A percentile compares a stretch with the other conserved stretches of the same genome.
These are phyloP conservation scores for Gonioctena quinquepunctata DNA, from an alignment of 1,140 invertebrate genomes.

Conservation along the genomic window DNA sequence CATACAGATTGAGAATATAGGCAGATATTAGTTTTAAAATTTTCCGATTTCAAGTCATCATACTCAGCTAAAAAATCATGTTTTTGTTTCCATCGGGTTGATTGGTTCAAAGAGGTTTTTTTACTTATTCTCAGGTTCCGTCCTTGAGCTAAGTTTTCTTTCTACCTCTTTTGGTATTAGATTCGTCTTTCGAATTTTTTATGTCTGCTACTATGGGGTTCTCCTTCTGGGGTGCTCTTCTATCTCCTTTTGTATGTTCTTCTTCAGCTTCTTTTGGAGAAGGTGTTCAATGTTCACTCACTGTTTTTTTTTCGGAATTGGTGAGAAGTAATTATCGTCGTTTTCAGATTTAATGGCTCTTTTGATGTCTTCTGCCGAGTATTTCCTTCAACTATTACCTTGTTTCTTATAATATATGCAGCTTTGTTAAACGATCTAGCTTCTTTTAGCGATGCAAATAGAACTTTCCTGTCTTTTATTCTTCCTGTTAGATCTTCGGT, in stretches of 20 bases:
- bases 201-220: no score
- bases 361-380: not conserved
- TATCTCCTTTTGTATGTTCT: not conserved
- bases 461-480: not conserved
- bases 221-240: no score
- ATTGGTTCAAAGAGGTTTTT: no score
- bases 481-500: slow-evolving; percentile 8
- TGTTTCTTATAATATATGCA: not conserved
- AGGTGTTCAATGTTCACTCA: not conserved
- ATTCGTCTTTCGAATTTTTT: not conserved
- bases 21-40: no score
- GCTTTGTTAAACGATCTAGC: not conserved
- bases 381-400: not conserved
- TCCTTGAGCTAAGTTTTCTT: no score
- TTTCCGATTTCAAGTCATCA: no score
- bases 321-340: not conserved
- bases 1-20: no score
- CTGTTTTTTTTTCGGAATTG: not conserved
- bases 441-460: not conserved
- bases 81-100: no score
- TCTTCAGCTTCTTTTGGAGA: not conserved
- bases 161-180: no score
- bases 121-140: no score
- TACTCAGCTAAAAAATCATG: no score
- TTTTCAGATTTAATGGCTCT: not conserved